Conservation (phyloP, 35 echinoderm and acorn worm species). For the Heliocidaris erythrogramma region DNA sequence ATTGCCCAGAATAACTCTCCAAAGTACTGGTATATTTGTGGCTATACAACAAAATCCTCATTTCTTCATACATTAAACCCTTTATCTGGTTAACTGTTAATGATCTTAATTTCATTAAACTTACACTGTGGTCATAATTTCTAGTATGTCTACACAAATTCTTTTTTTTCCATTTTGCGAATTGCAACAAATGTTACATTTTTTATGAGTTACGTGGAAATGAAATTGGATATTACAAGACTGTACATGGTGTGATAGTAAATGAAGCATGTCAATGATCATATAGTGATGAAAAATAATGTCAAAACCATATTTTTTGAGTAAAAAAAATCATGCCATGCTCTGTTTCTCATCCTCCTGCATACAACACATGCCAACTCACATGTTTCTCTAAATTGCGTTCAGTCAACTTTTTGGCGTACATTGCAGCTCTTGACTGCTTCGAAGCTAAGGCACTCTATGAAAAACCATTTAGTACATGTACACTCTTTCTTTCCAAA, state of each 20-base stretch:
- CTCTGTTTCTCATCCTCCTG: not conserved
- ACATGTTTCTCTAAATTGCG: slow-evolving; percentile 35
- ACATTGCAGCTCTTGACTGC: slow-evolving; percentile 6
- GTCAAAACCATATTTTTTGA: not conserved
- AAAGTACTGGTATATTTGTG: no score
- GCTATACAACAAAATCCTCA: no score
- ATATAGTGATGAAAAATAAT: not conserved
- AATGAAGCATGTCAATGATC: not conserved
- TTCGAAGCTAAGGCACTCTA: slow-evolving; percentile 13
- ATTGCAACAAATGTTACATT: no score
- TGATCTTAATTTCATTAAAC: no score
- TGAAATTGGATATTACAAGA: no score
- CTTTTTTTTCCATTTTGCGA: no score
- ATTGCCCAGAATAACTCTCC: no score
- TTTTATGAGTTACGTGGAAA: no score
- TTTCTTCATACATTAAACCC: no score
- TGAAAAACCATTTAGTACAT: not conserved
- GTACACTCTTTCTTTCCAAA: not conserved
- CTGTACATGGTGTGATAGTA: not conserved
- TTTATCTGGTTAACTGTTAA: no score
- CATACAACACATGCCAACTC: slow-evolving; percentile 7
- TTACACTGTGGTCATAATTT: no score
- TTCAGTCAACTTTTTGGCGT: slow-evolving; percentile 29
- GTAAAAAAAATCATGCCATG: not conserved
- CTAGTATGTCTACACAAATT: no score